phyloP scores from a whole-genome alignment of 2,113 vertebrate genomes.

The Progne subis region DNA sequence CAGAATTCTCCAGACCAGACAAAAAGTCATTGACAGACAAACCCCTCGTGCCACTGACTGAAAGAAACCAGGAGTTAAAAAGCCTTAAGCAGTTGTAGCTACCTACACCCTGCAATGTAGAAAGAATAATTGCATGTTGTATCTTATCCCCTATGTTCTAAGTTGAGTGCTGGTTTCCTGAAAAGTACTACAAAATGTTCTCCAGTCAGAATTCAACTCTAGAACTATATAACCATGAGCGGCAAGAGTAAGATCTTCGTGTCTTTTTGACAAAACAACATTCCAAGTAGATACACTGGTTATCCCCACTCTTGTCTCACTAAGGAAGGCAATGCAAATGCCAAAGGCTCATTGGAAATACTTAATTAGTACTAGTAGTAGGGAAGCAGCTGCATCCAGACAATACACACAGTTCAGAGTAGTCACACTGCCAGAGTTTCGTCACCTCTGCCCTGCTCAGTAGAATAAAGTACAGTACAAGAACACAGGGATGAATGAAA shows the following conservation, averaged over 20 bases:
- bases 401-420: not conserved
- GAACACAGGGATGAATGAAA: not conserved
- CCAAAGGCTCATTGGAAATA: not conserved
- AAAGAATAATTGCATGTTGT: not conserved
- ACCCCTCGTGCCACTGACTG: conserved; percentile 86
- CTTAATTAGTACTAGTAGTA: not conserved
- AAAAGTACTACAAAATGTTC: not conserved
- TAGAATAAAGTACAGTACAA: not conserved
- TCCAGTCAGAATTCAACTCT: not conserved
- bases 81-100: not conserved
- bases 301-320: not conserved
- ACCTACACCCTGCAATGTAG: not conserved
- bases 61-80: conserved; percentile 39
- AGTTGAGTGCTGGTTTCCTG: not conserved
- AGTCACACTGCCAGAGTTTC: not conserved
- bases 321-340: not conserved
- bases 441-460: not conserved
- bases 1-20: conserved; percentile 88
- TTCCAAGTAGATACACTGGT: not conserved
- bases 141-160: not conserved
- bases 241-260: not conserved
- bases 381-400: not conserved
- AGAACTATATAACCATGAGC: not conserved
- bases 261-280: not conserved
- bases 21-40: conserved; percentile 90